These are phyloP conservation scores for Sebastolobus altivelis DNA, from an alignment of 2,797 vertebrate genomes.

Conservation along the genomic window DNA sequence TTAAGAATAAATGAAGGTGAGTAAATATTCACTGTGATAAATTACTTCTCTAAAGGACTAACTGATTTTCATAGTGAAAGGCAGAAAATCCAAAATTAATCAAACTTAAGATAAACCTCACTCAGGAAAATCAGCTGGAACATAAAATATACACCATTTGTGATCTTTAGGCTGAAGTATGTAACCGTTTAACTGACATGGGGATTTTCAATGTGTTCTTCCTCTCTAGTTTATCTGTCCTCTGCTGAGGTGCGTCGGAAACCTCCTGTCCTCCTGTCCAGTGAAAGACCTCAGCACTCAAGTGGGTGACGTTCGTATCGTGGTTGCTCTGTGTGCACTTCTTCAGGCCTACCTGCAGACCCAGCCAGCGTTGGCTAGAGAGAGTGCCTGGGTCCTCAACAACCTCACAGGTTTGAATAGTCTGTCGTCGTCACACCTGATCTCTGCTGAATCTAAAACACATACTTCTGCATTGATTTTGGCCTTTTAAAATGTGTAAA, in stretches of 20 bases:
- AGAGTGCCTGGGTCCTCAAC: slow-evolving; percentile 94
- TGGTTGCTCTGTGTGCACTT: slow-evolving; percentile 87
- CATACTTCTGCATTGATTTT: not conserved
- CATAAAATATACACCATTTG: not conserved
- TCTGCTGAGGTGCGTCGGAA: slow-evolving; percentile 91
- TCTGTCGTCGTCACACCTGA: not conserved
- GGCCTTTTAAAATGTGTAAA: not conserved
- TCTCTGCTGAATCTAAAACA: not conserved
- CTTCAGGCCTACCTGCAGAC: slow-evolving; percentile 85
- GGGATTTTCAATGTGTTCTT: not conserved
- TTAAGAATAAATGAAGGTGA: not conserved
- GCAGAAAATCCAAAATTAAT: not conserved
- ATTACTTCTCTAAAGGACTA: not conserved
- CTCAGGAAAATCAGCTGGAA: not conserved
- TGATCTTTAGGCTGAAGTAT: not conserved
- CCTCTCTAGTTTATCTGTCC: slow-evolving; percentile 90
- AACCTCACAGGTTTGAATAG: slow-evolving; percentile 91
- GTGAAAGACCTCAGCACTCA: slow-evolving; percentile 46
- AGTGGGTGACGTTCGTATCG: slow-evolving; percentile 81
- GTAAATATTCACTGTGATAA: not conserved
- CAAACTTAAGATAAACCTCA: not conserved
- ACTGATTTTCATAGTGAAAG: not conserved
- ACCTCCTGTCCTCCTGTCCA: slow-evolving; percentile 85
- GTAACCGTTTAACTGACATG: not conserved
- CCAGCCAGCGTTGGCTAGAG: slow-evolving; percentile 86